Evolutionary conservation across 2,113 vertebrate genomes (phyloP).

Genomic region (Melierax canorus): DNA sequence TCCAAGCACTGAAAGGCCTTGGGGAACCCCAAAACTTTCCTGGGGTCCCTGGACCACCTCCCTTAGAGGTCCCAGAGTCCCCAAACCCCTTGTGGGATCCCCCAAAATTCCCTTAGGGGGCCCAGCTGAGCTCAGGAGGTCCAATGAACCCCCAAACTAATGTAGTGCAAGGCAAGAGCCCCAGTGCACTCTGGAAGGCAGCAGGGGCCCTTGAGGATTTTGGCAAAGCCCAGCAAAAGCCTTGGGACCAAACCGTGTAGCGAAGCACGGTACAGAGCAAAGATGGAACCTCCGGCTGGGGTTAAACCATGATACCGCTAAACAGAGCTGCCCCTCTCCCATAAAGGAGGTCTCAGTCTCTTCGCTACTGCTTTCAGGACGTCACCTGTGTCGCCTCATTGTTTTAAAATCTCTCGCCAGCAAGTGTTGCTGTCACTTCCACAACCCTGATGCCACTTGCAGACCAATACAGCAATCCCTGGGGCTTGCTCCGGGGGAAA

Average conservation of each 20-base stretch:
- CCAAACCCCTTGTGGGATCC: not conserved
- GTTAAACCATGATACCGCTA: no score
- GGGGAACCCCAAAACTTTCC: not conserved
- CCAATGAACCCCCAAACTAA: not conserved
- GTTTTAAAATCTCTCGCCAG: no score
- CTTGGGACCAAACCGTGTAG: no score
- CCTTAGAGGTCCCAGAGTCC: not conserved
- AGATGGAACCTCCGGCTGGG: not conserved
- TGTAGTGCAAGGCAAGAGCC: not conserved
- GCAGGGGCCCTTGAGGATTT: no score
- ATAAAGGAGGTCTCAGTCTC: no score
- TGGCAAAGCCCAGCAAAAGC: not conserved
- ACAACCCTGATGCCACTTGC: no score
- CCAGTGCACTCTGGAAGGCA: not conserved
- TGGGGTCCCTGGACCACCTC: not conserved
- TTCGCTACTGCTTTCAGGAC: no score
- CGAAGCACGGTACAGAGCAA: not conserved
- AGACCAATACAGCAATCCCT: no score
- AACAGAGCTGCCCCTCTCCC: no score
- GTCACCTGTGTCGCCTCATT: no score
- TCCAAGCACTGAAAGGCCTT: not conserved
- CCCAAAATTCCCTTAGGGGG: not conserved
- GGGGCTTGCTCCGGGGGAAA: no score
- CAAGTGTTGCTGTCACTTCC: no score
- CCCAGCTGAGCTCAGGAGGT: not conserved